Evolutionary conservation across 2,888 invertebrate species (phyloP), one percentile per base, ranked within the genome.

Genomic region (Noctua janthe): DNA sequence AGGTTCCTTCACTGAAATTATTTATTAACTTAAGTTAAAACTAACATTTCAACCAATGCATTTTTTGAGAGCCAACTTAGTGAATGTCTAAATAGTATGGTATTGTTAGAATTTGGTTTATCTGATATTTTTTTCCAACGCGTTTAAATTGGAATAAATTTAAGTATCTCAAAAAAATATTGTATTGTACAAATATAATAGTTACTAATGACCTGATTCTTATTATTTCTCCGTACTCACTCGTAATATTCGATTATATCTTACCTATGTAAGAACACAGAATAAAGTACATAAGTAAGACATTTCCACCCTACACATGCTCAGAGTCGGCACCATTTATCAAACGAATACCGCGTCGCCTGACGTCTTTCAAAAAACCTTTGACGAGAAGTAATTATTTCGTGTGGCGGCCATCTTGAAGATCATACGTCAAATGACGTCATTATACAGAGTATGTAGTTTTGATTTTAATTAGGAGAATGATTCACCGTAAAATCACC

Each of bases 371-470:
- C 66, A 85, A 29, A 77, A 88, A 84, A 71, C 81, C 84, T 80
- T 90, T 84, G 83, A 78, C 66, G 80, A 49, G 39, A 78, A 82
- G 87, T 81, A 83, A 88, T 88, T 88, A 89, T 89, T 85, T 85
- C 43, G 66, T 70, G 74, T 39, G 64, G 71, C 7, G 43, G 78
- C 85, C 89, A 81, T 87, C 88, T 87, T 89, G 70, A 66, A 77
- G 47, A 84, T 79, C 78, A 74, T 67, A 87, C 59, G 76, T 80
- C 84, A 84, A 69, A 72, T 70, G 74, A 85, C 85, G 85, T 89
- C 87, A 70, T 81, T 77, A 71, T 23, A 15, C 35, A 51, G 43
- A n/a, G 29, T 17, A 54, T 74, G 59, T 23, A 49, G n/a, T 74
- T 80, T 47, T n/a, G 54, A 62, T 69, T 71, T 79, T 80, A 74